These are phyloP conservation scores for Temnothorax curvispinosus DNA, from an alignment of 1,140 invertebrate genomes.

Conservation along the genomic window DNA sequence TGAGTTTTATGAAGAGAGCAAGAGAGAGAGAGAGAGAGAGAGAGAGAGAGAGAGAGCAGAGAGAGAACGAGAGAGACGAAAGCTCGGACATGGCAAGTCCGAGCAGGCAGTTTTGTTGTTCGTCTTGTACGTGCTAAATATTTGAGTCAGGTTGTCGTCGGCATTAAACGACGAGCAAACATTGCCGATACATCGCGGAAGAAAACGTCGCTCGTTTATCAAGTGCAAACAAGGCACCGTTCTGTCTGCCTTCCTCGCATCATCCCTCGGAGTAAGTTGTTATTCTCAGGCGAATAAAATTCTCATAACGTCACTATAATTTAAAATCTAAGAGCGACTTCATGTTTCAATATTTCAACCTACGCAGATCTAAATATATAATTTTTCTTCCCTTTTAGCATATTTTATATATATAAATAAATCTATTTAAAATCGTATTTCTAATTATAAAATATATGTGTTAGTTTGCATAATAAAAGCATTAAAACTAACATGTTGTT, in stretches of 20 bases:
- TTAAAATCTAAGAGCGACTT: background rate
- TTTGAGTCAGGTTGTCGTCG: conserved; percentile 60
- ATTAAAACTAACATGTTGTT: background rate
- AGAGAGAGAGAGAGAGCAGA: too few species aligned
- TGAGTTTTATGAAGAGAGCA: conserved; percentile 21
- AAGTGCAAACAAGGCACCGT: conserved; percentile 55
- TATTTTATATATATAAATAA: background rate
- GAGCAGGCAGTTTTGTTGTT: conserved; percentile 43
- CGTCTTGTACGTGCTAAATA: conserved; percentile 59
- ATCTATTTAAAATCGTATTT: background rate
- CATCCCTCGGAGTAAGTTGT: conserved; percentile 22
- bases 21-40: background rate
- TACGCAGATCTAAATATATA: background rate
- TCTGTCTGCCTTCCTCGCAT: conserved; percentile 6
- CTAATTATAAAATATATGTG: background rate
- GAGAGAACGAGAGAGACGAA: background rate
- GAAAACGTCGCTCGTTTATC: conserved; percentile 53
- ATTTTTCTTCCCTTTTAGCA: background rate
- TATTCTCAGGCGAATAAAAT: conserved; percentile 4
- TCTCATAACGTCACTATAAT: background rate
- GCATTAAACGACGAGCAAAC: conserved; percentile 58
- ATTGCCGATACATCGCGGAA: conserved; percentile 48
- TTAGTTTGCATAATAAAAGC: background rate
- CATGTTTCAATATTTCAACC: background rate
- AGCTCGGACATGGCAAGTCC: conserved; percentile 10